Percentiles rank a stretch among this genome's conserved stretches.
These are phyloP conservation scores for Corynorhinus townsendii DNA, from an alignment of 2,113 vertebrate genomes.

Conservation along the genomic window DNA sequence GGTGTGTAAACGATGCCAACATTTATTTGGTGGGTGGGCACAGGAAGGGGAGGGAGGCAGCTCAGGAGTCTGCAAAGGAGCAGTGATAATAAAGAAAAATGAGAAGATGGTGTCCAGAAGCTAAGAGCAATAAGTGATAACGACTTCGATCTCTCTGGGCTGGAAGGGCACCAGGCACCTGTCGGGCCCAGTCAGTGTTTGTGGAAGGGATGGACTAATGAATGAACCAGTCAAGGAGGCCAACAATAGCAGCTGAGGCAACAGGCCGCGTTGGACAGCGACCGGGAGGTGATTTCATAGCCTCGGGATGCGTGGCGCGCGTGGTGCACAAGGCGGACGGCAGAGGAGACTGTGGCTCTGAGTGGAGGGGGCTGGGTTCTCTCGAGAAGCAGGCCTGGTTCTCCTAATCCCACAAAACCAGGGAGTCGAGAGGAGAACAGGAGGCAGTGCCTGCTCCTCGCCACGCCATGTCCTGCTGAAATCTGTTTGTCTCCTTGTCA, in stretches of 20 bases:
- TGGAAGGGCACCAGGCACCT: too few relatives aligned
- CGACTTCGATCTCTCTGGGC: background rate
- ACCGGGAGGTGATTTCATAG: background rate
- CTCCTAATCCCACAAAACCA: background rate
- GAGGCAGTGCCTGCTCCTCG: background rate
- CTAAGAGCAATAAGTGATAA: background rate
- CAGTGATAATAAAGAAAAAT: background rate
- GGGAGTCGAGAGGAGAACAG: accelerated
- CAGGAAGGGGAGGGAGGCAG: background rate
- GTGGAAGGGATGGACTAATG: too few relatives aligned
- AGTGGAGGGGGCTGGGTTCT: background rate
- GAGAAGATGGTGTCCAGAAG: background rate
- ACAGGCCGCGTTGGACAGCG: accelerated
- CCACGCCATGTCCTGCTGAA: background rate
- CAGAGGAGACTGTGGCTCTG: background rate
- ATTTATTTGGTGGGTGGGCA: background rate
- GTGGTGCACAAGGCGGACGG: too few relatives aligned
- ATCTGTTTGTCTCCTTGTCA: background rate
- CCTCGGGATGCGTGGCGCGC: accelerated
- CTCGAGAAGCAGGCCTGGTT: background rate
- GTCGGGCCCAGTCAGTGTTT: background rate
- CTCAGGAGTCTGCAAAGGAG: background rate
- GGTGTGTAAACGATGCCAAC: background rate
- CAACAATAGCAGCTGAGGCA: accelerated
- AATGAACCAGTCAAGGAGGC: too few relatives aligned